phyloP scores from a whole-genome alignment of 2,797 vertebrate species.

The Chromis chromis region DNA sequence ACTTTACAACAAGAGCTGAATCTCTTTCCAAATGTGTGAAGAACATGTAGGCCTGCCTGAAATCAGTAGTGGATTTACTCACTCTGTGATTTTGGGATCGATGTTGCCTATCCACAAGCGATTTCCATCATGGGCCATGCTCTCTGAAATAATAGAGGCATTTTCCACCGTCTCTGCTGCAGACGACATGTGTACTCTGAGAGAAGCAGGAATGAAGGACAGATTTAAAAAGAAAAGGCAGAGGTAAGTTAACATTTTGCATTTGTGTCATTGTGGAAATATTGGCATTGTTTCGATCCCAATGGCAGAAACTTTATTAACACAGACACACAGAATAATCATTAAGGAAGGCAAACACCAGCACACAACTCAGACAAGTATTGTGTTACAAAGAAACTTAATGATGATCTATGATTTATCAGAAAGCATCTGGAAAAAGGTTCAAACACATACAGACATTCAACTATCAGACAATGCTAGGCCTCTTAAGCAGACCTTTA shows the following conservation, averaged over 20 bases:
- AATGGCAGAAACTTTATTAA: neutral
- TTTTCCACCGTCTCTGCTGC: constrained; percentile 92
- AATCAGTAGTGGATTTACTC: constrained; percentile 74
- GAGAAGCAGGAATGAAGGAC: neutral
- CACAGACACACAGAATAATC: neutral
- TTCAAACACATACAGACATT: neutral
- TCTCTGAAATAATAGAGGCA: constrained; percentile 95
- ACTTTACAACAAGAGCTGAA: neutral
- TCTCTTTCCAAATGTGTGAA: neutral
- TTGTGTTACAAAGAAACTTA: neutral
- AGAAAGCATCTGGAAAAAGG: too few species aligned
- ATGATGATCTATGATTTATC: neutral
- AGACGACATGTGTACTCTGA: constrained; percentile 91
- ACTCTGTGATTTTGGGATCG: constrained; percentile 98
- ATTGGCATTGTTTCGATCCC: neutral
- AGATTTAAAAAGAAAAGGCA: neutral
- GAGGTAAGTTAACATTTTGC: too few species aligned
- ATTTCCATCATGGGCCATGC: constrained; percentile 93
- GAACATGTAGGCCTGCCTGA: neutral
- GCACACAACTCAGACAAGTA: neutral
- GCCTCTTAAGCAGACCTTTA: neutral
- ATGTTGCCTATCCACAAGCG: constrained; percentile 98
- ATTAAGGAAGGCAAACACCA: neutral
- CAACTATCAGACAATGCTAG: neutral
- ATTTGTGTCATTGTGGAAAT: neutral